Evolutionary conservation across 1,140 invertebrate species (phyloP).

Genomic region (Drosophila pandora): DNA sequence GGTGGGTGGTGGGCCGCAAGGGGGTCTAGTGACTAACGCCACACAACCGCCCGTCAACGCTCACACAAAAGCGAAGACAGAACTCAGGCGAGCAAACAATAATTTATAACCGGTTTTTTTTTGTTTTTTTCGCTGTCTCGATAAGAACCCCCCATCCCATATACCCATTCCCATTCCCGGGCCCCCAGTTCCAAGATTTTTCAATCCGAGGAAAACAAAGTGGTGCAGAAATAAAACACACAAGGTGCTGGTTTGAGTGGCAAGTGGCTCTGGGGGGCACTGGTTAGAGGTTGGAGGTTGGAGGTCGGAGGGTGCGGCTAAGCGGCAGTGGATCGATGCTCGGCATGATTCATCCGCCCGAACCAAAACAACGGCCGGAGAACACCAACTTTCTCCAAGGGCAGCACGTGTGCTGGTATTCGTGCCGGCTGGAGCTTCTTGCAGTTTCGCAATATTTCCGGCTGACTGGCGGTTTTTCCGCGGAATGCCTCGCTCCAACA

Average conservation of each 20-base stretch:
- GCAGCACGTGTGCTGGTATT: neutral
- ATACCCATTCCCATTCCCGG: conserved; percentile 1
- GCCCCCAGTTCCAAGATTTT: conserved; percentile 2
- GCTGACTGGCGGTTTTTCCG: too few species aligned
- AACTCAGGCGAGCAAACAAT: conserved; percentile 50
- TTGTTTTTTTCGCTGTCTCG: conserved; percentile 32
- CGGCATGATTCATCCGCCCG: neutral
- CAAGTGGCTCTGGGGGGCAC: neutral
- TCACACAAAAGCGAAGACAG: conserved; percentile 33
- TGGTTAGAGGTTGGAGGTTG: too few species aligned
- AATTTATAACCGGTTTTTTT: conserved; percentile 66
- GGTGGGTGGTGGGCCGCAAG: neutral
- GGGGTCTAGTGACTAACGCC: conserved; percentile 51
- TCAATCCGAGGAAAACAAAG: conserved; percentile 36
- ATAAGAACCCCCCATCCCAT: conserved; percentile 47
- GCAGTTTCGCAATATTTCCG: neutral
- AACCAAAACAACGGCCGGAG: neutral
- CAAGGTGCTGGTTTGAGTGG: neutral
- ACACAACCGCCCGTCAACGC: conserved; percentile 7
- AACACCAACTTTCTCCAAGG: neutral
- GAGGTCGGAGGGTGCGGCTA: too few species aligned
- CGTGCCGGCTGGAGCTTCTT: neutral
- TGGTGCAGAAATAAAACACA: conserved; percentile 14
- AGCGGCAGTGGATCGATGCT: neutral
- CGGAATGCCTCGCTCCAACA: neutral